phyloP scores from a whole-genome alignment of 2,113 vertebrate genomes.

The Hippocampus mohnikei region DNA sequence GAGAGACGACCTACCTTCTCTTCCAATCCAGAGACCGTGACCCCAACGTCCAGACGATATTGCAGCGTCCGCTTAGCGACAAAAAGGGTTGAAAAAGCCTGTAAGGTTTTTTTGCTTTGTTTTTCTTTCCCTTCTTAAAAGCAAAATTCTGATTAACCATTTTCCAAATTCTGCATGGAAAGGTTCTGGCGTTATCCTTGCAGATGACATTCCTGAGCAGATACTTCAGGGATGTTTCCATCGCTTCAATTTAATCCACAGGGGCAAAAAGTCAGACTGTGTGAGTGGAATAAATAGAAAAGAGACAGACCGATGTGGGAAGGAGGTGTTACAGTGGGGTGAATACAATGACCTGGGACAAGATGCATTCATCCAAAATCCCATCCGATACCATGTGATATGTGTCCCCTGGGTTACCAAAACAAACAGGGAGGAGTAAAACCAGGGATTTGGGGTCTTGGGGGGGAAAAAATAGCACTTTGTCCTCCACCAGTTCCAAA shows the following conservation, averaged over 20 bases:
- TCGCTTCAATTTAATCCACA: conserved; percentile 34
- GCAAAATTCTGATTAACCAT: conserved; percentile 33
- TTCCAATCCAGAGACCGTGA: background rate
- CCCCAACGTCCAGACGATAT: background rate
- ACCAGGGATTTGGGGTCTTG: no score
- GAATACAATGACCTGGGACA: background rate
- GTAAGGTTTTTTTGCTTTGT: conserved; percentile 20
- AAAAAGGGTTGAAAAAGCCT: conserved; percentile 27
- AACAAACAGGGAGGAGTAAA: conserved; percentile 40
- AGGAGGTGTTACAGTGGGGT: conserved; percentile 24
- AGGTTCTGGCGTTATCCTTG: conserved; percentile 58
- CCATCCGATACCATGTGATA: conserved; percentile 16
- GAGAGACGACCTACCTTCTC: background rate
- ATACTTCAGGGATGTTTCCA: conserved; percentile 61
- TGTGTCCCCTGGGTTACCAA: conserved; percentile 48
- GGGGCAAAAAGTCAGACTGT: conserved; percentile 25
- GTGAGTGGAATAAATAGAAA: conserved; percentile 53
- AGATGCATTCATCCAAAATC: conserved; percentile 38
- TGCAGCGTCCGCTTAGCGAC: background rate
- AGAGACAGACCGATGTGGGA: conserved; percentile 22
- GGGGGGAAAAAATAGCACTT: background rate
- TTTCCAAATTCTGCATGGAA: conserved; percentile 53
- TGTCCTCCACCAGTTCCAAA: background rate
- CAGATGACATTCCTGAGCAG: conserved; percentile 52
- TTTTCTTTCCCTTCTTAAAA: conserved; percentile 20